Conservation (phyloP, 2,113 vertebrate species). For the Spheniscus mendiculus region DNA sequence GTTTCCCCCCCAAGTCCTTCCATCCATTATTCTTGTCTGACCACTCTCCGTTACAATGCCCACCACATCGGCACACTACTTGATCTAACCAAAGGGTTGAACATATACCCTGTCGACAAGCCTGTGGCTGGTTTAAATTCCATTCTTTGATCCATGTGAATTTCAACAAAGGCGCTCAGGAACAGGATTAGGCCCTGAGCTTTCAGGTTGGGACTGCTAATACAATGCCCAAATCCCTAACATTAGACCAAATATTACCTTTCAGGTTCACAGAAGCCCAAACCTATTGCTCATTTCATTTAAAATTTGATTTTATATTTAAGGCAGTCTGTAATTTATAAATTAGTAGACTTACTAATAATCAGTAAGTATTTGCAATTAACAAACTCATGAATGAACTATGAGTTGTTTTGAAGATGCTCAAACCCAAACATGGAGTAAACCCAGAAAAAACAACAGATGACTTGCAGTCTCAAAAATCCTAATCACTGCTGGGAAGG, state of each 20-base stretch:
- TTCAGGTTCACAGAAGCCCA: not conserved
- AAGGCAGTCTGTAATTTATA: not conserved
- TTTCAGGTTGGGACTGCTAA: conserved; percentile 7
- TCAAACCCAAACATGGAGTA: not conserved
- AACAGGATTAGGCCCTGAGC: not conserved
- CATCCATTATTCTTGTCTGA: not conserved
- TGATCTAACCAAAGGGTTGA: not conserved
- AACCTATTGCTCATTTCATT: not conserved
- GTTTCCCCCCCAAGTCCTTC: not conserved
- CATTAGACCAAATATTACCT: conserved; percentile 4
- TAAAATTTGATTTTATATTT: not conserved
- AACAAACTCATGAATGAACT: not conserved
- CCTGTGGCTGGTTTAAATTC: not conserved
- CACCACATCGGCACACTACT: not conserved
- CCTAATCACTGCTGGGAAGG: not conserved
- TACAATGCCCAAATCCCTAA: not conserved
- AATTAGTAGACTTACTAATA: not conserved
- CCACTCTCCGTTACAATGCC: not conserved
- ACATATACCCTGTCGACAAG: not conserved
- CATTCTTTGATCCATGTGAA: not conserved
- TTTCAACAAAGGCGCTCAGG: not conserved
- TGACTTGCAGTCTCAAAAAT: not conserved
- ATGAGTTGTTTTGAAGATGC: not conserved
- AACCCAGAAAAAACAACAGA: not conserved
- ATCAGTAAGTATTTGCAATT: not conserved